Evolutionary conservation across 2,888 invertebrate genomes (phyloP), one percentile per base, ranked within the genome.

Genomic region (Caenorhabditis afra): DNA sequence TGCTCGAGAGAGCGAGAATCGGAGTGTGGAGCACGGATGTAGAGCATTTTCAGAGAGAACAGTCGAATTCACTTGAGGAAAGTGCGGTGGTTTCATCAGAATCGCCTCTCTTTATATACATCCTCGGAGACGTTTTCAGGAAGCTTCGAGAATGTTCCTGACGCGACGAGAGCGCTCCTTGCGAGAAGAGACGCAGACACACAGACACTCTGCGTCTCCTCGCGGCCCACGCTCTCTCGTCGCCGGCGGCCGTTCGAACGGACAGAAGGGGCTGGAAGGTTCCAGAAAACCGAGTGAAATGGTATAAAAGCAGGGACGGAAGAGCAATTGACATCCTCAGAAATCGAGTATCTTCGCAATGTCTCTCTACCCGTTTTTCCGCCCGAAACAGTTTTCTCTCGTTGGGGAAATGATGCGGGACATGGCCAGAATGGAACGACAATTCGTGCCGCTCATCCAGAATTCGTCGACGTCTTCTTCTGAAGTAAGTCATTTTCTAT

Each of bases 361-460:
- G 70, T 71, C 70, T 4, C 22, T 71, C 10, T 70, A 44, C 35
- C 70, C 58, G 52, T 62, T 52, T 35, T 62, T 71, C 62, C 62
- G 70, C 39, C 62, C 62, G 45, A 14, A 49, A 22, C 53, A 41
- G 29, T 35, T 41, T 22, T 53, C 62, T 20, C 47, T 71, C 12
- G 39, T 71, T 18, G 62, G 55, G 5, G 70, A 71, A 52, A 53
- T 71, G 55, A 71, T 71, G 62, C 52, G 70, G 45, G 62, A 71
- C 29, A 55, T 71, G 45, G 70, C 61, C 7, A 39, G 62, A 55
- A 71, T 71, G 70, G 62, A 71, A 39, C 18, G 55, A 3, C 68
- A 62, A 45, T 62, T 62, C 22, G 45, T 53, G 10, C 61, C 70
- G 20, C n/a, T 5, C 29, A 41, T 14, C 41, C 41, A 41, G 11